Evolutionary conservation across 2,113 vertebrate species (phyloP), one percentile per base, ranked within the genome.

Genomic region (Cynoglossus semilaevis): DNA sequence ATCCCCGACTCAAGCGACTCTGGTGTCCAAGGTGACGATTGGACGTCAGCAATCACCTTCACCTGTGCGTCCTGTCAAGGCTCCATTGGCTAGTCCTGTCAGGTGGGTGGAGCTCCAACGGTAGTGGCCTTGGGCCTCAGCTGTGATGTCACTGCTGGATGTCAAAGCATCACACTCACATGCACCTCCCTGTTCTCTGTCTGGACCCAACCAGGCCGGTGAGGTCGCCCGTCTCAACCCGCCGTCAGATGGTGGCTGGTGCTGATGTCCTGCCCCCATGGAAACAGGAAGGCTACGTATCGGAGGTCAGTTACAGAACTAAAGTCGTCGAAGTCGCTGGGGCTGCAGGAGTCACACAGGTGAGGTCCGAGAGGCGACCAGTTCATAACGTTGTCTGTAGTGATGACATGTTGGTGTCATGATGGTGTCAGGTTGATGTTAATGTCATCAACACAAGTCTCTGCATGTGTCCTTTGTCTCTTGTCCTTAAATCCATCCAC

Each of bases 41-140:
- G 85, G 85, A 42, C 91, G 96, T 15, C 96, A 97, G 40, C 96
- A 98, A 69, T 99, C 97, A 3, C 93, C 94, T 0, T 98, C 96
- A 0, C 96, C 97, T 0, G 95, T 99, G 77, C 93, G 95, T 88
- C 94, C 94, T 1, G 96, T 99, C 51, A 94, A 94, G 84, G 96
- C 91, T 2, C 96, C 96, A 0, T 92, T 92, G 9, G 93, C 94
- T 3, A 93, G 94, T 1, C 93, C 95, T 7, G 91, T 94, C 84
- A 94, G 95, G 97, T 99, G 91, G 89, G 70, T 42, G 9, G 38
- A 45, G 36, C 15, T 16, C 15, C 15, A 15, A 7, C 9, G 7
- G 12, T 47, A 13, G 22, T 14, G 18, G 46, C 13, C 13, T 18
- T 10, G 15, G 16, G 50, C n/a, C 9, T 12, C 51, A 9, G 38